Conservation (phyloP, 2,888 invertebrate genomes). For the Adelognathus sp. region DNA sequence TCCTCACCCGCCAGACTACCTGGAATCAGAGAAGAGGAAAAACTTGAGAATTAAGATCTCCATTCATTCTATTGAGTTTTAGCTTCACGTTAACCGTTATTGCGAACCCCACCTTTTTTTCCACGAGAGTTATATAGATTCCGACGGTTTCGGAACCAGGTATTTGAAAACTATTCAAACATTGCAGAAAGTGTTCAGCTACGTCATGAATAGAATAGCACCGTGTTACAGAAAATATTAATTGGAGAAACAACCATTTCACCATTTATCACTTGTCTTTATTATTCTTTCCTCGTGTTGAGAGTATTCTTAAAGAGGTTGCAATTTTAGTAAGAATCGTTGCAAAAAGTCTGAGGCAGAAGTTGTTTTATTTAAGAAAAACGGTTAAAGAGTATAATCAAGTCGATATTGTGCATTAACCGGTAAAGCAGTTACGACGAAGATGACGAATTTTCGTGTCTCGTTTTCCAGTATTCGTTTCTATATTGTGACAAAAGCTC, state of each 20-base stretch:
- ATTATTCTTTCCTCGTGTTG: no score
- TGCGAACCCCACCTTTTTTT: no score
- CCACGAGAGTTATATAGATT: no score
- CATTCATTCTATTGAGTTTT: background rate
- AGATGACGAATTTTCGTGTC: background rate
- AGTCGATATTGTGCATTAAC: background rate
- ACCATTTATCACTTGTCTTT: no score
- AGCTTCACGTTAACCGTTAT: background rate
- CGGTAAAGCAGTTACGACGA: background rate
- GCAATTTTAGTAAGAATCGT: background rate
- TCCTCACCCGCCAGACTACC: constrained; percentile 92
- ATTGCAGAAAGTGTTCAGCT: no score
- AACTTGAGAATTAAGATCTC: background rate
- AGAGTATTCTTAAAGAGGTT: no score
- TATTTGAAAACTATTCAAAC: no score
- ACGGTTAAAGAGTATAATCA: background rate
- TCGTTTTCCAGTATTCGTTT: constrained; percentile 12
- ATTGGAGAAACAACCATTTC: no score
- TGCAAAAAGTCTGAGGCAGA: background rate
- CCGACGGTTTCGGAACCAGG: no score
- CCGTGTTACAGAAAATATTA: no score
- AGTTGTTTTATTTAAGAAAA: background rate
- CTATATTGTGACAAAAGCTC: constrained; percentile 38
- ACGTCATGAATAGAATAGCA: no score
- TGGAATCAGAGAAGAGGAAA: constrained; percentile 80